Evolutionary conservation across 2,113 vertebrate species (phyloP), one percentile per base, ranked within the genome.

Genomic region (Atractosteus spatula): DNA sequence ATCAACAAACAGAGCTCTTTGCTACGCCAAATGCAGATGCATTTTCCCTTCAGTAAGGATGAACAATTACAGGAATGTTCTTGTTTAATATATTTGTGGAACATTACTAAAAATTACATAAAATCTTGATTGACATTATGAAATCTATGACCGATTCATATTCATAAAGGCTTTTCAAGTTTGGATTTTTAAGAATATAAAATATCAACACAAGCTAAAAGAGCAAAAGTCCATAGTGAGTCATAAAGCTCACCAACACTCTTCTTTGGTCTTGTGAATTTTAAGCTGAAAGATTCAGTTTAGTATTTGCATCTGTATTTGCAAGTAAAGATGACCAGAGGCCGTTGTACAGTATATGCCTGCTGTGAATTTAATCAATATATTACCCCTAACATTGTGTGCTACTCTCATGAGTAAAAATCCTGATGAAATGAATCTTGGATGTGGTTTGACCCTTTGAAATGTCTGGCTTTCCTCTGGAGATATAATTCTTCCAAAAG

Each of bases 381-480:
- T 7, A 66, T 77, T 88, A 76, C 74, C 55, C 77, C 74, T 85
- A 82, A 85, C 82, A 87, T 82, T 85, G 75, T 72, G 74, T 79
- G 70, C 54, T 71, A 41, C 11, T 55, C 82, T 76, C 62, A 69
- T 43, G 83, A 74, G 68, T 74, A 76, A 61, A 78, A 79, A 72
- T 64, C 78, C 66, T 72, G 85, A 79, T 78, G 77, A 64, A 85
- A 78, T 67, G 45, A 29, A 17, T 71, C 47, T 13, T 62, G 65
- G 79, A 74, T 70, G 73, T 71, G 42, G 14, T 0, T 76, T 64
- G 70, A 71, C 81, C 75, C 78, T 69, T 79, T 78, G 1, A 78
- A 78, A 81, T 69, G 55, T 71, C 71, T 80, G 61, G 80, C 76
- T 78, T 4, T 51, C 41, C 66, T 43, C 43, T 1, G 6, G 59